Evolutionary conservation across 2,797 vertebrate genomes (phyloP).

Genomic region (Hemibagrus guttatus): DNA sequence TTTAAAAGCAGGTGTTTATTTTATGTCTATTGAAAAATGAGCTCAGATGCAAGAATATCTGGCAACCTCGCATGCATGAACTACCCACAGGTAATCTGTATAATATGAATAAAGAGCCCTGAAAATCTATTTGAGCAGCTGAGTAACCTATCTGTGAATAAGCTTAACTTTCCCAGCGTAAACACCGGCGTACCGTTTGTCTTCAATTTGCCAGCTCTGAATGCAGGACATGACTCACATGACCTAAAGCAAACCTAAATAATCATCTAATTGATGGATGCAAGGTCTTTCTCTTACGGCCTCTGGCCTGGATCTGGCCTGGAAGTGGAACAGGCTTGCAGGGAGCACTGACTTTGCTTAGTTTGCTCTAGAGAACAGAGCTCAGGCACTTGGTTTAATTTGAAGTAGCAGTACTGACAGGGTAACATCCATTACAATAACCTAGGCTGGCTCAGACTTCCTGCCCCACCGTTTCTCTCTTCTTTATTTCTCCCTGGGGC

Average conservation of each 20-base stretch:
- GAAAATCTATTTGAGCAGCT: neutral
- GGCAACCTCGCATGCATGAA: neutral
- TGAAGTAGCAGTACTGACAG: conserved; percentile 45
- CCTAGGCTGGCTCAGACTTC: conserved; percentile 27
- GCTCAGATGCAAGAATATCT: neutral
- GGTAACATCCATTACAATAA: conserved; percentile 41
- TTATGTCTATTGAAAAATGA: neutral
- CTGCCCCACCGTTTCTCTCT: conserved; percentile 24
- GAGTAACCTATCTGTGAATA: neutral
- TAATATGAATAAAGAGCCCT: too few species aligned
- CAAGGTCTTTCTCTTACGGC: neutral
- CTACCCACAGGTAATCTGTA: neutral
- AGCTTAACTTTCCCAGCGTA: neutral
- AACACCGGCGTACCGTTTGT: neutral
- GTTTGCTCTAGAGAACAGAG: conserved; percentile 33
- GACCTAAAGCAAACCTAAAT: neutral
- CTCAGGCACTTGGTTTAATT: conserved; percentile 40
- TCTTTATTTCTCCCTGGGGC: conserved; percentile 17
- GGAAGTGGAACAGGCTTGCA: conserved; percentile 29
- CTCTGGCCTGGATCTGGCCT: conserved; percentile 18
- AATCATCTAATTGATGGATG: neutral
- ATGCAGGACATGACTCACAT: too few species aligned
- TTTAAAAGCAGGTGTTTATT: neutral
- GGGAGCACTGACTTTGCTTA: conserved; percentile 10
- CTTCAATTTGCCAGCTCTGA: neutral